phyloP scores from a whole-genome alignment of 2,888 invertebrate genomes.

The Anodontia alba region DNA sequence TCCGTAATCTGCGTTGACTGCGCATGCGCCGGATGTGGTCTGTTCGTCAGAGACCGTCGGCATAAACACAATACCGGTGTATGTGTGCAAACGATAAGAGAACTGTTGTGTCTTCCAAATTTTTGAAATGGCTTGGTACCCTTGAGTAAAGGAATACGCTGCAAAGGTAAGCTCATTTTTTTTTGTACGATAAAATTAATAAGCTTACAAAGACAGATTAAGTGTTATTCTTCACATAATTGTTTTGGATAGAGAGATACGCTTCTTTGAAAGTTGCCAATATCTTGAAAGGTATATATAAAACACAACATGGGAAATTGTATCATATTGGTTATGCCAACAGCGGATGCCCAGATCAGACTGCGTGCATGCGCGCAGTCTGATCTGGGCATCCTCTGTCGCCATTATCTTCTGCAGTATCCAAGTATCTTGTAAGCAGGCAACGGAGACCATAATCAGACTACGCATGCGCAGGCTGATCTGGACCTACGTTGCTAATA shows the following conservation, averaged over 20 bases:
- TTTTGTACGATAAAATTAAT: not conserved
- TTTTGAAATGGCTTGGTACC: not conserved
- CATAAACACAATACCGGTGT: not conserved
- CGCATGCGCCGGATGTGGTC: slow-evolving; percentile 12
- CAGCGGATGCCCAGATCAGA: no score
- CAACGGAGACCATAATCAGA: no score
- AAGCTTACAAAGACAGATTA: not conserved
- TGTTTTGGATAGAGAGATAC: not conserved
- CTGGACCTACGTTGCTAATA: no score
- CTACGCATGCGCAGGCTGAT: no score
- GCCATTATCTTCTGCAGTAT: no score
- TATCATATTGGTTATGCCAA: no score
- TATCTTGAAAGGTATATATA: no score
- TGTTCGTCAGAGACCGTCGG: not conserved
- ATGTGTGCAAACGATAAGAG: not conserved
- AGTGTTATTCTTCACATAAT: not conserved
- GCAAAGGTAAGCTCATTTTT: not conserved
- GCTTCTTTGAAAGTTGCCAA: not conserved
- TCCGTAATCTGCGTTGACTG: not conserved
- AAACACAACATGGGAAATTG: no score
- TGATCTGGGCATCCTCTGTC: no score
- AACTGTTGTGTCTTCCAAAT: not conserved
- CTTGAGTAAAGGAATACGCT: not conserved
- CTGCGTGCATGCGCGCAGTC: no score
- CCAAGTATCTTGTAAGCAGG: no score